Conservation (phyloP, 1,140 invertebrate genomes). For the Sminthurinus signatus region DNA sequence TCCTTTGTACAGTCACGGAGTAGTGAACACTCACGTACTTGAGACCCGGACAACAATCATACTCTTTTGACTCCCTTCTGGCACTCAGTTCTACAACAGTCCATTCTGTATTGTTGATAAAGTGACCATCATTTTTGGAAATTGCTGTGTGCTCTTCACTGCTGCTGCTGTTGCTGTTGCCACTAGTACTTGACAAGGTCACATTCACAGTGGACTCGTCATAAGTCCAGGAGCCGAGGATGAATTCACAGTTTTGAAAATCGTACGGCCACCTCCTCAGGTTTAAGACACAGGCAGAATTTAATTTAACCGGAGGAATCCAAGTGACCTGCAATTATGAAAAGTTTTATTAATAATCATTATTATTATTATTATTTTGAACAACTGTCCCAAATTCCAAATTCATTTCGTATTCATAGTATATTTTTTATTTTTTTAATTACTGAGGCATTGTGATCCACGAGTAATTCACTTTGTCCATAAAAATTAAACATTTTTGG, state of each 20-base stretch:
- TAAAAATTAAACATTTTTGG: constrained; percentile 50
- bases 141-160: too few species aligned
- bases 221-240: constrained; percentile 61
- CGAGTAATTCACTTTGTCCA: constrained; percentile 53
- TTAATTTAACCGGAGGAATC: constrained; percentile 61
- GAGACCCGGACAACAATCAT: constrained; percentile 16
- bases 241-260: constrained; percentile 57
- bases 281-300: constrained; percentile 59
- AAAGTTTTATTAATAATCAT: too few species aligned
- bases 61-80: not conserved
- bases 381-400: too few species aligned
- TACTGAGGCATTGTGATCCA: constrained; percentile 54
- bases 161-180: too few species aligned
- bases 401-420: too few species aligned
- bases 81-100: not conserved
- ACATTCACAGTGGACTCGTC: constrained; percentile 57
- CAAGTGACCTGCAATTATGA: constrained; percentile 56
- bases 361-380: too few species aligned
- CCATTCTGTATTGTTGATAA: constrained; percentile 21
- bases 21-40: constrained; percentile 11
- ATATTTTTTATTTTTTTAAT: too few species aligned
- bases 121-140: too few species aligned
- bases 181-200: constrained; percentile 6
- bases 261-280: constrained; percentile 65
- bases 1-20: constrained; percentile 4